These are phyloP conservation scores for Aphelocoma coerulescens DNA, from an alignment of 2,113 vertebrate genomes.

Conservation along the genomic window DNA sequence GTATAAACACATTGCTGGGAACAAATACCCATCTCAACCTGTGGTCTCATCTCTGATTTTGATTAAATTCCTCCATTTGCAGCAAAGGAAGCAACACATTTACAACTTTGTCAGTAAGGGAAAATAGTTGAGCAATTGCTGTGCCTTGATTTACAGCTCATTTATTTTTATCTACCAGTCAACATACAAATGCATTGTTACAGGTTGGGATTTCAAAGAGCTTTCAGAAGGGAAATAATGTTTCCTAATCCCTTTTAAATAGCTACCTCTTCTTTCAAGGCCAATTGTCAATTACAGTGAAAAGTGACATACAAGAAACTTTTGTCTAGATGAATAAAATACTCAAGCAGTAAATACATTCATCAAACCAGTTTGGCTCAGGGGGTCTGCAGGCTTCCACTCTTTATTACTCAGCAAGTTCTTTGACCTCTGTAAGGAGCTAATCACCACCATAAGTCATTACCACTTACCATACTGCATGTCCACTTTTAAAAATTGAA, in stretches of 20 bases:
- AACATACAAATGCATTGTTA: background rate
- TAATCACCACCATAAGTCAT: background rate
- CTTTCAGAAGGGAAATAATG: background rate
- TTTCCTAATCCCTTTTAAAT: background rate
- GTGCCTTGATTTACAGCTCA: background rate
- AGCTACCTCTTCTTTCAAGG: background rate
- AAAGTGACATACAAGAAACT: background rate
- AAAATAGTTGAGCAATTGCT: background rate
- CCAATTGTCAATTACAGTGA: background rate
- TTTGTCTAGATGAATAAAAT: background rate
- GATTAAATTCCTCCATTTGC: background rate
- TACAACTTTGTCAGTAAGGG: background rate
- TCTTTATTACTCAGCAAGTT: slow-evolving; percentile 8
- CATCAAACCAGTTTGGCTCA: background rate
- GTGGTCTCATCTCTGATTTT: background rate
- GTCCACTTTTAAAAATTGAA: background rate
- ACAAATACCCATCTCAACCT: background rate
- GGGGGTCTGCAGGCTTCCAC: background rate
- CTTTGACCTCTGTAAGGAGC: background rate
- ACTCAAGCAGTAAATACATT: background rate
- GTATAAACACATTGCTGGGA: background rate
- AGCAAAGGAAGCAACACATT: background rate
- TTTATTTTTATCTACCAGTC: background rate
- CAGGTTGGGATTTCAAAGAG: background rate
- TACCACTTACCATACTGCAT: background rate